Evolutionary conservation across 2,113 vertebrate genomes (phyloP), one percentile per base, ranked within the genome.

Genomic region (Delphinapterus leucas): DNA sequence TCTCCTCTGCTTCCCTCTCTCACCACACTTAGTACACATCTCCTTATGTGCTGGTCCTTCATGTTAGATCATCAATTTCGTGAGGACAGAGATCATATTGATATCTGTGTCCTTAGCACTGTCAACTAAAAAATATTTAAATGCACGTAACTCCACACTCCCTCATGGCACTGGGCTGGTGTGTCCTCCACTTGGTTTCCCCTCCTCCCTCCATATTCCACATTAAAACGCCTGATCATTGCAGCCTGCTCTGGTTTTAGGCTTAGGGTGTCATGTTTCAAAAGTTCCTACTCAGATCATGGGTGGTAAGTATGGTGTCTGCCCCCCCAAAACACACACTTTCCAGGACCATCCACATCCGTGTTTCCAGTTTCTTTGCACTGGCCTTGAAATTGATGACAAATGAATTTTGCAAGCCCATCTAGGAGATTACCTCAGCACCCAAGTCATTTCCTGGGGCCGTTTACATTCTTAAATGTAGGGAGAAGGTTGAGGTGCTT

Each of bases 351-450:
- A 95, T 90, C 80, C 89, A 96, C 82, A 33, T 20, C 63, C 68
- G 28, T 61, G 79, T 88, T 97, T 95, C 92, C 70, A 97, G 83
- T 97, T 76, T 95, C 90, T 96, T 89, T 93, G 58, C 85, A 96
- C 80, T 94, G 80, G 14, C 76, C 96, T 88, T 82, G 41, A 41
- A 36, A 60, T 11, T 95, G 97, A 98, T 90, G 95, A 98, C 90
- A 97, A 91, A 94, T 81, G 92, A 93, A 97, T 10, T 86, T 91
- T 96, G 92, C 44, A 97, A 97, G 90, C 92, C 90, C 93, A 85
- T 95, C 38, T 8, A 98, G 97, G 97, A 98, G 98, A 98, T 98
- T 18, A 98, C 95, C 95, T 98, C 97, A 98, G 88, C 79, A 94
- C 86, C 95, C 85, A 85, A 98, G 88, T 83, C 88, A 97, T 98